Base-by-base conservation (phyloP, 2,888 invertebrate species). In the Tortricodes alternella region DNA sequence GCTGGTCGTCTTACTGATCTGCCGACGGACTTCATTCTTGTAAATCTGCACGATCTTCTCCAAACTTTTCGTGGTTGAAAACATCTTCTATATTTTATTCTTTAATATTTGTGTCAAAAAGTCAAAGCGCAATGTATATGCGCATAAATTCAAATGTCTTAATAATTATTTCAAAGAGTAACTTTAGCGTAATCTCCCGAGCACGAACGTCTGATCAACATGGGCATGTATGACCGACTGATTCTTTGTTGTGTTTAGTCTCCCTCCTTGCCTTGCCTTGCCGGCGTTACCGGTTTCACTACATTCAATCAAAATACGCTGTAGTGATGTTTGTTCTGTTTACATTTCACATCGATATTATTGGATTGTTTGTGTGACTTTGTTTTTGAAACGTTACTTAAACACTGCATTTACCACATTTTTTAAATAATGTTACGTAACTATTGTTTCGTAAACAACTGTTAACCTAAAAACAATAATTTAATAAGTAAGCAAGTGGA, bases 1-100 rank as follows among this genome's bases (percentile, higher is more conserved):
- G 71, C 92, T 92, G 13, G 92, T 91, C 0, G 93, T 93, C 79
- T 92, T 93, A 78, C 92, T 92, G 64, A 93, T 93, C 59, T 89
- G 86, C 60, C 91, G 81, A 67, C 88, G 83, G 49, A 90, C 70
- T 67, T 90, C 90, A 67, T 85, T 84, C 69, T 81, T 86, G 72
- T 88, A 89, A 44, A 81, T 71, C 65, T 85, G 83, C 50, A 88
- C 65, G 55, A 89, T 68, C 68, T 72, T 84, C 46, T 87, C 87
- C 66, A 86, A 71, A 67, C 83, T 82, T 67, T 81, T 86, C 76
- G 77, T 83, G 38, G 89, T 77, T 8, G 84, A 79, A 71, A 83
- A 87, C 91, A 91, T 90, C 61, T 74, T 84, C 34, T 4, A 29
- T n/a, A 4, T 11, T 23, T 21, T 49, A 5, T 15, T 38, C 21